Base-by-base conservation (phyloP, 2,888 invertebrate species). In the Cantharis nigra region DNA sequence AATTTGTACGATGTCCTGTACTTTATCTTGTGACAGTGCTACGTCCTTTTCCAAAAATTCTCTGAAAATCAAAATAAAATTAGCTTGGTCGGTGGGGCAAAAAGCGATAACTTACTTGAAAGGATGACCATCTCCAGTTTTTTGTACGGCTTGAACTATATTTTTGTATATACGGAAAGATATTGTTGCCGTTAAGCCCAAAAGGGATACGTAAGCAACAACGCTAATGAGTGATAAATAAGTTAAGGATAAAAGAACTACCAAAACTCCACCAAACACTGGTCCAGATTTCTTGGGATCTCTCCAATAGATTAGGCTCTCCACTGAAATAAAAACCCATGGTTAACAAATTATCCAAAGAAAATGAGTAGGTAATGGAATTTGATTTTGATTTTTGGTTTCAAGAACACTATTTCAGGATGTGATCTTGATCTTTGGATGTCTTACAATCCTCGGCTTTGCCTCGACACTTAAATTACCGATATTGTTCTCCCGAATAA, bases 231-330 rank as follows among this genome's bases (percentile, higher is more conserved):
- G 93, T 85, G 97, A 97, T 92, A 96, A 97, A 91, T 95, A 96
- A 87, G 97, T 96, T 89, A 99, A 93, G 86, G 98, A 96, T 89
- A 98, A 91, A 86, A 99, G 94, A 86, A 97, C 92, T 86, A 95
- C 92, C 87, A 99, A 92, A 83, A 96, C 94, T 84, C 94, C 94
- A 87, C 97, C 98, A 89, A 99, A 97, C 82, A 97, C 97, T 85
- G 95, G 93, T 83, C 97, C 99, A 82, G 97, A 96, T 90, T 96
- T 97, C 91, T 95, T 96, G 84, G 97, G 95, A 91, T 97, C 96
- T 83, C 98, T 94, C 99, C 99, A 99, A 92, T 99, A 98, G 89
- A 99, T 95, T 89, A 99, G 92, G 87, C 97, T 96, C 90, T 97
- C 95, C 93, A 97, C 97, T 97, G 91, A 9, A 93, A 92, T 83